Evolutionary conservation across 2,797 vertebrate species (phyloP).

Genomic region (Odontamblyopus rebecca): DNA sequence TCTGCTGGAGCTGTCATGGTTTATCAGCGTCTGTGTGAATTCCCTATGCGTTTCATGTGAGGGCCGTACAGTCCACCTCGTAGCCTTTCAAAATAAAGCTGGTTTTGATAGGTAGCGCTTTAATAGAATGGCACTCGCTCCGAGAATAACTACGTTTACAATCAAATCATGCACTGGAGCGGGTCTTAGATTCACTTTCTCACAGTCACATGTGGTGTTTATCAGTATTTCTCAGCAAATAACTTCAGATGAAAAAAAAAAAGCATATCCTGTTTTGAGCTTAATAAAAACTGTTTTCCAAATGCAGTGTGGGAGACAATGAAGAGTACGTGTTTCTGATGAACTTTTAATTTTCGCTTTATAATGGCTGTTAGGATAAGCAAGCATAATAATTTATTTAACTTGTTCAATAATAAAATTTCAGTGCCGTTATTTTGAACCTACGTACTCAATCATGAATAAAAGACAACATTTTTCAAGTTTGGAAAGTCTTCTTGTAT

Average conservation of each 20-base stretch:
- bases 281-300: conserved; percentile 42
- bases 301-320: conserved; percentile 40
- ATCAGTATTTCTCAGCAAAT: conserved; percentile 50
- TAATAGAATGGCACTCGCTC: conserved; percentile 33
- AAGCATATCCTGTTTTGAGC: conserved; percentile 63
- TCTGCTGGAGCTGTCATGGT: conserved; percentile 34
- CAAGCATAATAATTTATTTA: conserved; percentile 35
- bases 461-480: conserved; percentile 56
- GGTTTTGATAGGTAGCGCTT: conserved; percentile 21
- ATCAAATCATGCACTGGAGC: conserved; percentile 27
- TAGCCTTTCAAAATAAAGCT: conserved; percentile 33
- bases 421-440: conserved; percentile 3
- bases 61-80: conserved; percentile 17
- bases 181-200: conserved; percentile 34
- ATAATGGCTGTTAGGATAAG: conserved; percentile 30
- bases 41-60: conserved; percentile 19
- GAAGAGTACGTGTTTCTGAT: background rate
- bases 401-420: background rate
- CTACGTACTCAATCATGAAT: background rate
- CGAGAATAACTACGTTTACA: conserved; percentile 44
- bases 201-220: conserved; percentile 56
- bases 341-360: background rate
- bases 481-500: conserved; percentile 49
- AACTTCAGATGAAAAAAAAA: conserved; percentile 42
- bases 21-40: conserved; percentile 36